Conservation (phyloP, 2,888 invertebrate genomes). For the Scaeva pyrastri region DNA sequence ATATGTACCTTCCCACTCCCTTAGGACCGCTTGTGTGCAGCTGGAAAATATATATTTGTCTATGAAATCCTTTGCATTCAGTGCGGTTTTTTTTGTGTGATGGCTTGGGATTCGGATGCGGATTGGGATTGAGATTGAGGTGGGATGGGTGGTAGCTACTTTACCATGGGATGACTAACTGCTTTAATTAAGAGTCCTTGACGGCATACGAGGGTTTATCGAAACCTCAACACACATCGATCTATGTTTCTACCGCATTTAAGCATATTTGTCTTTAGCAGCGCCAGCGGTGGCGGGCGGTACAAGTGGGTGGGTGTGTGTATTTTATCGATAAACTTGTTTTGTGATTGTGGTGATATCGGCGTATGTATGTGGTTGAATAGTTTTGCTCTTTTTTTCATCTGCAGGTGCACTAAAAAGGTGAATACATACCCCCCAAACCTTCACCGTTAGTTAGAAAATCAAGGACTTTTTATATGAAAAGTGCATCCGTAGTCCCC, state of each 20-base stretch:
- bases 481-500: neutral
- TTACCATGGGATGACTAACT: slow-evolving; percentile 58
- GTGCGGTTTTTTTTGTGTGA: neutral
- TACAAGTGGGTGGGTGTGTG: too few relatives aligned
- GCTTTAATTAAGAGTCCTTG: slow-evolving; percentile 68
- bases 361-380: neutral
- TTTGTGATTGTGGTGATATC: slow-evolving; percentile 20
- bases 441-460: neutral
- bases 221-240: slow-evolving; percentile 13
- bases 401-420: neutral
- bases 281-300: too few relatives aligned
- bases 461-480: neutral
- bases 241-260: slow-evolving; percentile 26
- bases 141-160: neutral
- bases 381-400: slow-evolving; percentile 5
- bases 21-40: neutral
- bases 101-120: neutral
- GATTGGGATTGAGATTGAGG: neutral
- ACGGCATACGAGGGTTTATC: slow-evolving; percentile 50
- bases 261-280: slow-evolving; percentile 5
- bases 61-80: slow-evolving; percentile 15
- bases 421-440: too few relatives aligned
- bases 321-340: slow-evolving; percentile 37
- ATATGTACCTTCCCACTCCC: too few relatives aligned
- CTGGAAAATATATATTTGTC: slow-evolving; percentile 29